Base-by-base conservation (phyloP, 2,888 invertebrate species). In the Empis stercorea region DNA sequence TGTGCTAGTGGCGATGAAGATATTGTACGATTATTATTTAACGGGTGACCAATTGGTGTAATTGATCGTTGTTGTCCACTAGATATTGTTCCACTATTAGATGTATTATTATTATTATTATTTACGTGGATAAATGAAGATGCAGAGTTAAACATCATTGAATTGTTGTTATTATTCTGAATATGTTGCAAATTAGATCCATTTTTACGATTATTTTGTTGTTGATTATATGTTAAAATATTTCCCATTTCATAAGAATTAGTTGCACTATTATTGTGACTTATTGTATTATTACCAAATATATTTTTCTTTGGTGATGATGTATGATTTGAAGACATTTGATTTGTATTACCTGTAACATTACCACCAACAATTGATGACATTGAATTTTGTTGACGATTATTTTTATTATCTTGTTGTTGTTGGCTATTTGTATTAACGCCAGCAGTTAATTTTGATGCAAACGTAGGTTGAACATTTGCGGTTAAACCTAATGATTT, bases 401-500 rank as follows among this genome's bases (percentile, higher is more conserved):
- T 37, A 37, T 7, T 37, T 13, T 38, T 38, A 23, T 23, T 23
- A 27, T 27, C 23, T 14, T 20, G 13, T n/a, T 40, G 36, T 32
- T 37, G 41, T 16, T 20, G 23, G 14, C 20, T 30, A 15, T 27
- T 30, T 13, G 11, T 20, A 11, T 27, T 13, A 15, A 74, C 72
- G 37, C 57, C 54, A 50, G 73, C 68, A 48, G 72, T 69, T 58
- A 74, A 71, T 46, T 76, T 72, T 15, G 75, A 64, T 30, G 74
- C 71, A 55, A 69, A 70, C 53, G 71, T 66, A 43, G 7, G 39
- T 30, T 46, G 13, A 52, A 54, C 66, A 58, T 64, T 51, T 40
- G 48, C 45, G 3, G 51, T 45, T 16, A 45, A 38, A 9, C 39
- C 38, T 42, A 49, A 52, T 5, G 50, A 48, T 42, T 52, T 49